phyloP scores from a whole-genome alignment of 2,797 vertebrate species.

The Ptychadena robeensis region DNA sequence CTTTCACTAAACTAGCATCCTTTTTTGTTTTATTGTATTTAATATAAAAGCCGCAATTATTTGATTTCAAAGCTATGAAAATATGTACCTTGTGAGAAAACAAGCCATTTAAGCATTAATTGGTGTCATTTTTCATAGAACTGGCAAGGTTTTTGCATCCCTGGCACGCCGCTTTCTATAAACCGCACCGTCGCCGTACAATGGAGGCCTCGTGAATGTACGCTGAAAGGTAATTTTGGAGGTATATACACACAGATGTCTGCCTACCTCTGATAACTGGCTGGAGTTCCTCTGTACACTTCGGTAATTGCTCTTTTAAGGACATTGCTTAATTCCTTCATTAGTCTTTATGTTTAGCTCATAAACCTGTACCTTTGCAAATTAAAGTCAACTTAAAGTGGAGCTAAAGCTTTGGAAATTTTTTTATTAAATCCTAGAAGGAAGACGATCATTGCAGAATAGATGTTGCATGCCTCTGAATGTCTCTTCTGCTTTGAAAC shows the following conservation, averaged over 20 bases:
- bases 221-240: slow-evolving; percentile 70
- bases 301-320: slow-evolving; percentile 6
- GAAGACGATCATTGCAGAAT: not conserved
- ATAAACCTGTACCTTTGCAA: slow-evolving; percentile 9
- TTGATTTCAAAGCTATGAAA: slow-evolving; percentile 99
- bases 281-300: slow-evolving; percentile 65
- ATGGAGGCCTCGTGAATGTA: slow-evolving; percentile 84
- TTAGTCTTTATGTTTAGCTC: slow-evolving; percentile 74
- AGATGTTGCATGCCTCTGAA: not conserved
- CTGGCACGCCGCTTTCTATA: slow-evolving; percentile 90
- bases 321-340: slow-evolving; percentile 70
- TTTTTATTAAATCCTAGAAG: not conserved
- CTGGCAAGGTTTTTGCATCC: slow-evolving; percentile 96
- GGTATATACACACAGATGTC: slow-evolving; percentile 78
- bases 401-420: not conserved
- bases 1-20: slow-evolving; percentile 88
- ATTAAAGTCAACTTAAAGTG: not conserved
- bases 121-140: slow-evolving; percentile 94
- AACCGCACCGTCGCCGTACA: slow-evolving; percentile 92
- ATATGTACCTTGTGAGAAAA: slow-evolving; percentile 99
- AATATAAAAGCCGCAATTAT: slow-evolving; percentile 98
- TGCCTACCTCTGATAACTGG: slow-evolving; percentile 79
- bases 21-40: slow-evolving; percentile 93
- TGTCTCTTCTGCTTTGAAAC: not conserved
- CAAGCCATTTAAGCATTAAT: slow-evolving; percentile 98